Evolutionary conservation across 2,888 invertebrate species (phyloP).

Genomic region (Aleiodes leptofemur): DNA sequence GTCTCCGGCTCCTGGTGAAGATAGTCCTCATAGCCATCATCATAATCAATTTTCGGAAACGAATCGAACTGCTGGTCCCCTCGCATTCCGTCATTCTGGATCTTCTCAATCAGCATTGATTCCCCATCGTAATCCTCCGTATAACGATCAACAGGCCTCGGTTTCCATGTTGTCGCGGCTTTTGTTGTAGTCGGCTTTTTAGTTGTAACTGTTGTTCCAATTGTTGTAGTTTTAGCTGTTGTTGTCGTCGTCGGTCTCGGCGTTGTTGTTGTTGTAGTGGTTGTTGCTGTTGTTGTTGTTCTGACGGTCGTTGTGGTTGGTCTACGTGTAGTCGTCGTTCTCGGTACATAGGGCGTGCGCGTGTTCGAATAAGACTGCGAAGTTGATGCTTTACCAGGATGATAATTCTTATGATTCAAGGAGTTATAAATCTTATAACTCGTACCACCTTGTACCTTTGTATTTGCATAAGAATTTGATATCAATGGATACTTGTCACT

Average conservation of each 20-base stretch:
- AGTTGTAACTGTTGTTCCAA: conserved; percentile 61
- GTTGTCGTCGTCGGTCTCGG: conserved; percentile 56
- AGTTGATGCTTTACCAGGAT: conserved; percentile 48
- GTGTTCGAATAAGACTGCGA: conserved; percentile 48
- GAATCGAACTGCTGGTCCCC: conserved; percentile 49
- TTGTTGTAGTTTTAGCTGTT: conserved; percentile 55
- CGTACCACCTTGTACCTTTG: conserved; percentile 81
- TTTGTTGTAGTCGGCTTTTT: conserved; percentile 62
- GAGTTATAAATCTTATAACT: conserved; percentile 67
- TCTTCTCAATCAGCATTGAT: conserved; percentile 63
- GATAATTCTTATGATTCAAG: conserved; percentile 64
- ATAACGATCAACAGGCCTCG: conserved; percentile 54
- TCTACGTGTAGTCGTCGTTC: conserved; percentile 52
- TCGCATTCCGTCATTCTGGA: conserved; percentile 55
- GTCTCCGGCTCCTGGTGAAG: neutral
- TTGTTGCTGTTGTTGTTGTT: conserved; percentile 29
- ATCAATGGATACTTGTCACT: conserved; percentile 80
- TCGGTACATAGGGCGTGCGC: conserved; percentile 50
- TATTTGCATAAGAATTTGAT: conserved; percentile 84
- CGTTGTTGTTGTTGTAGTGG: conserved; percentile 47
- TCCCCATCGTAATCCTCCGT: conserved; percentile 55
- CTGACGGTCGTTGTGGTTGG: conserved; percentile 72
- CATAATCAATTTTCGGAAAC: conserved; percentile 66
- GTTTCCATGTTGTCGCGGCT: conserved; percentile 73
- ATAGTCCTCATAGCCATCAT: conserved; percentile 72